A percentile compares a stretch with the other conserved stretches of the same genome.
Conservation (phyloP, 2,797 vertebrate genomes). For the Amphiprion clarkii region DNA sequence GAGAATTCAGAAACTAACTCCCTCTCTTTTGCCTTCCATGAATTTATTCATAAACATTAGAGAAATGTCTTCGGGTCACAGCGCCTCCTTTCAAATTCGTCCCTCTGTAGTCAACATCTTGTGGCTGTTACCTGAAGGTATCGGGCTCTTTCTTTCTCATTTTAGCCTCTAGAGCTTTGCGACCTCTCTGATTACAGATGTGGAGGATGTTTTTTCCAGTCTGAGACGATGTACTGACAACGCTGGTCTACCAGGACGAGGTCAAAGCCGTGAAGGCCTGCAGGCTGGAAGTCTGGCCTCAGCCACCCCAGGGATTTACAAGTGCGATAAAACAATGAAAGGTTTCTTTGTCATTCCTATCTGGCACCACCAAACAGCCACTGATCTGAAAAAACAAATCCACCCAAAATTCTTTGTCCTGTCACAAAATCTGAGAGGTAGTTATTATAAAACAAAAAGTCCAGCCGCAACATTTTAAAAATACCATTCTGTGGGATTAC, state of each 20-base stretch:
- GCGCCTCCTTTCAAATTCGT: slow-evolving; percentile 22
- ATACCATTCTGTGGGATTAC: slow-evolving; percentile 4
- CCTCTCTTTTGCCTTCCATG: slow-evolving; percentile 11
- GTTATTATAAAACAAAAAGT: slow-evolving; percentile 22
- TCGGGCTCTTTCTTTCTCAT: slow-evolving; percentile 27
- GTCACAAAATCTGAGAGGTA: slow-evolving; percentile 3
- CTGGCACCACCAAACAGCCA: not conserved
- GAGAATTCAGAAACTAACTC: slow-evolving; percentile 17
- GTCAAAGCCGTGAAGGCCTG: slow-evolving; percentile 39
- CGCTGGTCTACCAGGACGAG: slow-evolving; percentile 30
- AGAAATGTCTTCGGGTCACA: slow-evolving; percentile 22
- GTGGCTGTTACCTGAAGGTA: slow-evolving; percentile 52
- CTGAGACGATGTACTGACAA: slow-evolving; percentile 51
- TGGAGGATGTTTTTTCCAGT: slow-evolving; percentile 48
- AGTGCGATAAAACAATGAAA: slow-evolving; percentile 31
- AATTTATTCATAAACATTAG: slow-evolving; percentile 48
- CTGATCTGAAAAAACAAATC: slow-evolving; percentile 15
- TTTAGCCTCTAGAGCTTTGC: slow-evolving; percentile 43
- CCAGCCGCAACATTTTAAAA: slow-evolving; percentile 16
- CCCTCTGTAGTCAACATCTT: slow-evolving; percentile 34
- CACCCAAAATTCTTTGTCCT: slow-evolving; percentile 19
- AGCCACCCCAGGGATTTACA: slow-evolving; percentile 46
- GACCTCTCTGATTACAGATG: slow-evolving; percentile 64
- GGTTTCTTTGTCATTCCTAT: slow-evolving; percentile 26
- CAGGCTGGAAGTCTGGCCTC: slow-evolving; percentile 50